Percentiles rank a stretch among this genome's conserved stretches.
phyloP scores from a whole-genome alignment of 1,140 invertebrate genomes.

The Cydia pomonella region DNA sequence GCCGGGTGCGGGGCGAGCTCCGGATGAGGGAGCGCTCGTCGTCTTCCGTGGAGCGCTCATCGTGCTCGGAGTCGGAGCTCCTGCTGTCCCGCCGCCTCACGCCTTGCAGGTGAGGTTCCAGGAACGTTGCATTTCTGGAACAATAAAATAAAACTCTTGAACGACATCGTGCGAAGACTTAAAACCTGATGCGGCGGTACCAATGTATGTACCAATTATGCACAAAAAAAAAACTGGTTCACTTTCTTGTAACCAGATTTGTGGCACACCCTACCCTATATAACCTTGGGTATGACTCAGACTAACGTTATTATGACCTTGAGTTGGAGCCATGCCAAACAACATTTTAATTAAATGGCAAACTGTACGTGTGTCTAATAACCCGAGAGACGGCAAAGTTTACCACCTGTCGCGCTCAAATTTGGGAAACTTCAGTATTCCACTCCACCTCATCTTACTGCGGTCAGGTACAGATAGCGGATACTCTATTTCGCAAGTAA shows the following conservation, averaged over 20 bases:
- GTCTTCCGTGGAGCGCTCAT: conserved; percentile 79
- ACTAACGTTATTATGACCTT: conserved; percentile 15
- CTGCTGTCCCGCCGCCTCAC: conserved; percentile 71
- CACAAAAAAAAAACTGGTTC: no score
- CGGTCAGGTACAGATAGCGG: neutral
- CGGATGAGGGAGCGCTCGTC: conserved; percentile 75
- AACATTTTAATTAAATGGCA: conserved; percentile 7
- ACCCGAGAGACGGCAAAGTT: conserved; percentile 6
- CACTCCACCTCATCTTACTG: neutral
- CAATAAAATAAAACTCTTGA: conserved; percentile 45
- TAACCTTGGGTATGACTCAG: neutral
- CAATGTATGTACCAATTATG: no score
- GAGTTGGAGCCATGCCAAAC: conserved; percentile 3
- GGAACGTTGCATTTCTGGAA: conserved; percentile 79
- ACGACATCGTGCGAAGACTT: neutral
- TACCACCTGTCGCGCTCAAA: conserved; percentile 1
- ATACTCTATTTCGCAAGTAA: neutral
- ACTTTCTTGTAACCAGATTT: conserved; percentile 5
- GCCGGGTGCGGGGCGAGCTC: conserved; percentile 61
- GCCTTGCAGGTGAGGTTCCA: conserved; percentile 78
- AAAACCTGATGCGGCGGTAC: no score
- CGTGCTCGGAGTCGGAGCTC: conserved; percentile 75
- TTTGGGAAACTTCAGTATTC: neutral
- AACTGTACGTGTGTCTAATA: conserved; percentile 17
- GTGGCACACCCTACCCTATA: neutral